Evolutionary conservation across 2,888 invertebrate genomes (phyloP).

Genomic region (Drosophila stalkeri): DNA sequence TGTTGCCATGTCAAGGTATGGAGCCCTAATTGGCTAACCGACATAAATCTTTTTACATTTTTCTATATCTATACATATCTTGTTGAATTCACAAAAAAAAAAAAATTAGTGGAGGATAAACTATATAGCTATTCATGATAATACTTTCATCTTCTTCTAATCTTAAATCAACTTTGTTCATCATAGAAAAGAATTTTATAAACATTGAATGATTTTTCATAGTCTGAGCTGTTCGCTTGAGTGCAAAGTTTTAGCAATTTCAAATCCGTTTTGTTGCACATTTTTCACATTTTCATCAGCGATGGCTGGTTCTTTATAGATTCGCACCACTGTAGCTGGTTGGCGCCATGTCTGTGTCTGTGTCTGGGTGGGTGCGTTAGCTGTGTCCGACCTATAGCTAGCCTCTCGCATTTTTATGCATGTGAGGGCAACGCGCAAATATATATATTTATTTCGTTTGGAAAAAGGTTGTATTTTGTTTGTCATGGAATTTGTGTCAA

Average conservation of each 20-base stretch:
- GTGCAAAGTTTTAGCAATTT: background rate
- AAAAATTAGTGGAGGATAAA: too few species aligned
- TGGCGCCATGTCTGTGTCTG: conserved; percentile 34
- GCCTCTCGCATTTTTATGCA: conserved; percentile 69
- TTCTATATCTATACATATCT: too few species aligned
- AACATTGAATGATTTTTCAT: too few species aligned
- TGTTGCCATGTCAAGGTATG: too few species aligned
- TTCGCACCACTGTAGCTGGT: conserved; percentile 28
- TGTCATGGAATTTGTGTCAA: conserved; percentile 78
- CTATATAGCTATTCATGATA: too few species aligned
- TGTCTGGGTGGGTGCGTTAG: conserved; percentile 66
- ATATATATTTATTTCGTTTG: background rate
- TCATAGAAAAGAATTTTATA: too few species aligned
- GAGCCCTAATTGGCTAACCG: too few species aligned
- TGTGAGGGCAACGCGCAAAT: conserved; percentile 37
- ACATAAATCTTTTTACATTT: too few species aligned
- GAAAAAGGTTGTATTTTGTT: conserved; percentile 46
- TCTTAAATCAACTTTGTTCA: too few species aligned
- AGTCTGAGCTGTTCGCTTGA: background rate
- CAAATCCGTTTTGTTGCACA: too few species aligned
- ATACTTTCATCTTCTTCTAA: too few species aligned
- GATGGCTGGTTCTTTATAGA: background rate
- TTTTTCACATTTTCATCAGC: background rate
- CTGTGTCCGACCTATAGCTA: conserved; percentile 43
- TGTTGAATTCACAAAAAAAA: too few species aligned